phyloP scores from a whole-genome alignment of 2,113 vertebrate genomes.

The Chaetodon auriga region DNA sequence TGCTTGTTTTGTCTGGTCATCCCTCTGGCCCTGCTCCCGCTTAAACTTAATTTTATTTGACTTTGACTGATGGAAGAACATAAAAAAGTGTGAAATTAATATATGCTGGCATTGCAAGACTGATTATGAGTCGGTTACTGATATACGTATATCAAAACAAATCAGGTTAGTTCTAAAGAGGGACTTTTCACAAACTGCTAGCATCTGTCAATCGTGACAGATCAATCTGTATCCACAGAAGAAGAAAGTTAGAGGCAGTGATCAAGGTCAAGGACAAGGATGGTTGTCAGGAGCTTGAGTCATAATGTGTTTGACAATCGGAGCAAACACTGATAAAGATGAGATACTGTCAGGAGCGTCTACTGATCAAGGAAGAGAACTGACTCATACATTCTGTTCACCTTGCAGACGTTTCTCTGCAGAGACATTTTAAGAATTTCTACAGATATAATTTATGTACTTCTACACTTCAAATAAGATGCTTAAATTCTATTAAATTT shows the following conservation, averaged over 20 bases:
- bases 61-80: not conserved
- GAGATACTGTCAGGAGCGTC: not conserved
- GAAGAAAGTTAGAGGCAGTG: not conserved
- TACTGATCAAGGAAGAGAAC: not conserved
- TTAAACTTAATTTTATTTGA: not conserved
- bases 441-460: not conserved
- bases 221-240: constrained; percentile 21
- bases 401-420: not conserved
- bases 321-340: constrained; percentile 12
- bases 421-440: not conserved
- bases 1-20: not conserved
- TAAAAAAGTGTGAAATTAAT: not conserved
- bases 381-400: constrained; percentile 24
- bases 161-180: not conserved
- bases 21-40: too few relatives aligned
- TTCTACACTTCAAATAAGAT: not conserved
- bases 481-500: not conserved
- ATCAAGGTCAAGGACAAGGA: not conserved
- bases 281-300: constrained; percentile 11
- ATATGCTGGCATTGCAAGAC: not conserved
- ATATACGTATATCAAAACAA: not conserved
- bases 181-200: constrained; percentile 42
- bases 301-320: constrained; percentile 6
- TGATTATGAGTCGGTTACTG: not conserved
- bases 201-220: not conserved